A percentile compares a stretch with the other conserved stretches of the same genome.
These are phyloP conservation scores for Phalacrocorax pelagicus DNA, from an alignment of 2,113 vertebrate species.

Conservation along the genomic window DNA sequence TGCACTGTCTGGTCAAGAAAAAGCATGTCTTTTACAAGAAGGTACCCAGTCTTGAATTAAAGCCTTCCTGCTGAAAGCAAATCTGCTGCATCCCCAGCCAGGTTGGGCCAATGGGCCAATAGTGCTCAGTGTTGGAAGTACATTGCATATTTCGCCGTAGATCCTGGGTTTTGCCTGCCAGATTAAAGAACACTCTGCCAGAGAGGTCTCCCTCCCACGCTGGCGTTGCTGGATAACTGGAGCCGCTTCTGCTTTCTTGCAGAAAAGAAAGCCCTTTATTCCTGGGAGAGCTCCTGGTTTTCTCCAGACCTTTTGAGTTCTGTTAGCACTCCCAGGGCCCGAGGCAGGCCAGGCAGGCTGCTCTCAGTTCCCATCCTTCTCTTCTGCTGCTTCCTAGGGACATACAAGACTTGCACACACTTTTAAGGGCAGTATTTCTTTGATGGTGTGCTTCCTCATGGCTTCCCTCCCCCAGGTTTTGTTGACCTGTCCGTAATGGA, in stretches of 20 bases:
- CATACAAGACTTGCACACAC: neutral
- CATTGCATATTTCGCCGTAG: neutral
- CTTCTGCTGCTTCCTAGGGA: neutral
- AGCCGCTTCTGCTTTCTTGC: neutral
- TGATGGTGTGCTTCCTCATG: neutral
- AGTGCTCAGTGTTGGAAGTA: neutral
- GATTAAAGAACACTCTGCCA: slow-evolving; percentile 8
- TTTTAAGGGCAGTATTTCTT: neutral
- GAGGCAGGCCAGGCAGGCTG: neutral
- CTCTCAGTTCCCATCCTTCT: neutral
- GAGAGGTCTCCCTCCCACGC: slow-evolving; percentile 5
- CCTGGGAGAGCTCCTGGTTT: neutral
- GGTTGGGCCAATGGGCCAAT: neutral
- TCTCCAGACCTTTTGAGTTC: neutral
- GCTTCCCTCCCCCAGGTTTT: neutral
- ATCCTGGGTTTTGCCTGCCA: neutral
- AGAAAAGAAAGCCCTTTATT: neutral
- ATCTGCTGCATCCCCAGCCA: neutral
- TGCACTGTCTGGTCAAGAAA: neutral
- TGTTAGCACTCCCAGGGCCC: neutral
- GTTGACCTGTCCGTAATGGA: neutral
- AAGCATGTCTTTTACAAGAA: neutral
- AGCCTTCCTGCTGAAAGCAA: neutral
- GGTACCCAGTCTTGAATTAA: neutral
- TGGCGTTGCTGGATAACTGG: neutral